A percentile compares a stretch with the other conserved stretches of the same genome.
Evolutionary conservation across 2,113 vertebrate species (phyloP).

Genomic region (Ardeotis arabs): DNA sequence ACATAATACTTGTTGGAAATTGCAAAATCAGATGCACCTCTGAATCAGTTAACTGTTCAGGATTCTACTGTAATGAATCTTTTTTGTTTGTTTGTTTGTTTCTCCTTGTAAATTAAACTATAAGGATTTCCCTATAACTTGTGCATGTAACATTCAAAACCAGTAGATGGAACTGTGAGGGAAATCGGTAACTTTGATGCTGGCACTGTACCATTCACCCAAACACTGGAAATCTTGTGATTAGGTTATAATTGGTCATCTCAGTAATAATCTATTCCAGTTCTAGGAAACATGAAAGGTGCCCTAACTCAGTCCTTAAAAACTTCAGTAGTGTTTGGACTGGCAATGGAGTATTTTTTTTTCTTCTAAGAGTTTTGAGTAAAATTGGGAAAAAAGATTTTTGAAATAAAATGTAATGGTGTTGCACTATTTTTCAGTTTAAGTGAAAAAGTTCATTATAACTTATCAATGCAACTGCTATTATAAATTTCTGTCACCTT

Average conservation of each 20-base stretch:
- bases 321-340: neutral
- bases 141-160: neutral
- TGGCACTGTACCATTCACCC: neutral
- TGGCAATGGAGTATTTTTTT: neutral
- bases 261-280: neutral
- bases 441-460: neutral
- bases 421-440: neutral
- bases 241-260: neutral
- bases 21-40: neutral
- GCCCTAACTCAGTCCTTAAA: neutral
- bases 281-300: neutral
- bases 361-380: neutral
- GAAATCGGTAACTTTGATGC: neutral
- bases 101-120: neutral
- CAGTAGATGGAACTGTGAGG: neutral
- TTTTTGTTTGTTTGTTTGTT: neutral
- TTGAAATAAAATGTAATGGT: neutral
- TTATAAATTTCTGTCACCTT: neutral
- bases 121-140: neutral
- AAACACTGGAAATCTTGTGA: neutral
- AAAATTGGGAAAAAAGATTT: neutral
- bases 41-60: neutral
- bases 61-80: neutral
- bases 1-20: neutral
- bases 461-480: neutral